A percentile compares a stretch with the other conserved stretches of the same genome.
Conservation (phyloP, 1,140 invertebrate species). For the Neodiprion pinetum region DNA sequence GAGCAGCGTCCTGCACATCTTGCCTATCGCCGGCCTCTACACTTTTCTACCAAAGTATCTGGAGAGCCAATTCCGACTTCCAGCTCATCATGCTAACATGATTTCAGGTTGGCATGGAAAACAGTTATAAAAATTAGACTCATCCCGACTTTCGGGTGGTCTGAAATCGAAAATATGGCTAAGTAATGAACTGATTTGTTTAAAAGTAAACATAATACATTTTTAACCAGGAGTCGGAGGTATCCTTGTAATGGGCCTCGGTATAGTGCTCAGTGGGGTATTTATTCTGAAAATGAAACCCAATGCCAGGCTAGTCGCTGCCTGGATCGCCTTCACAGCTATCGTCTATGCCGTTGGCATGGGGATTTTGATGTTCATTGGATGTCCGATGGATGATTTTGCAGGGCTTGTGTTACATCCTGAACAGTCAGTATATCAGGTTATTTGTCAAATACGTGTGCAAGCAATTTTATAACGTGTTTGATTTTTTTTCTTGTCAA, state of each 20-base stretch:
- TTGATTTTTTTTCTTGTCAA: no score
- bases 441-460: neutral
- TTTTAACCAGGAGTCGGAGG: slow-evolving; percentile 79
- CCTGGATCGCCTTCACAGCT: slow-evolving; percentile 89
- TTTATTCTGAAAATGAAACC: slow-evolving; percentile 85
- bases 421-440: slow-evolving; percentile 47
- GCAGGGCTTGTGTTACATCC: slow-evolving; percentile 69
- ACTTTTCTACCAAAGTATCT: slow-evolving; percentile 94
- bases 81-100: slow-evolving; percentile 88
- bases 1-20: slow-evolving; percentile 86
- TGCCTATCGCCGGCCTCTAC: slow-evolving; percentile 90
- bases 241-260: slow-evolving; percentile 90
- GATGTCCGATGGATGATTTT: slow-evolving; percentile 85
- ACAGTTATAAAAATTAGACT: slow-evolving; percentile 8
- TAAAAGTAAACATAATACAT: neutral
- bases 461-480: neutral
- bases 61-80: slow-evolving; percentile 88
- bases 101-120: slow-evolving; percentile 76
- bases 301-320: slow-evolving; percentile 84
- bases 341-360: slow-evolving; percentile 87
- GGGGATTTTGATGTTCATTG: slow-evolving; percentile 87
- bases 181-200: no score
- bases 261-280: slow-evolving; percentile 85
- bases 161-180: slow-evolving; percentile 3
- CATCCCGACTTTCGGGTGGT: slow-evolving; percentile 3